Percentiles rank a stretch among this genome's conserved stretches.
phyloP scores from a whole-genome alignment of 2,113 vertebrate species.

The Raja brachyura region DNA sequence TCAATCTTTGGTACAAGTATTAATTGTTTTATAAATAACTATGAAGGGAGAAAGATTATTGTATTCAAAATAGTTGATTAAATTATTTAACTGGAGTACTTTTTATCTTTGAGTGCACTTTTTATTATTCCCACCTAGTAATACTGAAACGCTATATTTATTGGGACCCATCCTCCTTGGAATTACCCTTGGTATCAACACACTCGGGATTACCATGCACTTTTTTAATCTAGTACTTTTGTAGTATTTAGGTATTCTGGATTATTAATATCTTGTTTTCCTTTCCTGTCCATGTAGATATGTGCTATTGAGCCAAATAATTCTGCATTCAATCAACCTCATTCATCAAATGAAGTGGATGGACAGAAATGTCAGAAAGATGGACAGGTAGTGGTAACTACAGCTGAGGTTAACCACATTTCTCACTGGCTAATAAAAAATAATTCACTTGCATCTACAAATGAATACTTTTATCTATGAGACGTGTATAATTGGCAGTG shows the following conservation, averaged over 20 bases:
- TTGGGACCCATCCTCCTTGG: background rate
- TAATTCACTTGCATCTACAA: background rate
- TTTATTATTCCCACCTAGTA: background rate
- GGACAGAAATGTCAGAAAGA: background rate
- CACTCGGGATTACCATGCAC: background rate
- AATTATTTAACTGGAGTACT: too few species aligned
- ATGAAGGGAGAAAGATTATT: background rate
- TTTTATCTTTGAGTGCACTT: background rate
- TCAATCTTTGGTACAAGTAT: background rate
- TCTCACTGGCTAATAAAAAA: background rate
- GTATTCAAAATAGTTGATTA: background rate
- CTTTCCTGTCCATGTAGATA: background rate
- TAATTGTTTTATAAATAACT: background rate
- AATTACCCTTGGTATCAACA: background rate
- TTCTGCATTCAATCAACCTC: conserved; percentile 19
- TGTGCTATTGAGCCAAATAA: conserved; percentile 31
- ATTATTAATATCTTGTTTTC: background rate
- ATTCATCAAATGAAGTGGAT: conserved; percentile 20
- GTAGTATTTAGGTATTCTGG: background rate
- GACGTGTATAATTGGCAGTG: background rate
- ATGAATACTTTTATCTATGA: background rate
- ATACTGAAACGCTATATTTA: background rate
- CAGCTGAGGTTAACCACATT: conserved; percentile 20
- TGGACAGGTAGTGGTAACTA: conserved; percentile 36
- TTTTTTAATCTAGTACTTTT: background rate